Conservation (phyloP, 2,888 invertebrate species). For the Philopedon plagiatum region DNA sequence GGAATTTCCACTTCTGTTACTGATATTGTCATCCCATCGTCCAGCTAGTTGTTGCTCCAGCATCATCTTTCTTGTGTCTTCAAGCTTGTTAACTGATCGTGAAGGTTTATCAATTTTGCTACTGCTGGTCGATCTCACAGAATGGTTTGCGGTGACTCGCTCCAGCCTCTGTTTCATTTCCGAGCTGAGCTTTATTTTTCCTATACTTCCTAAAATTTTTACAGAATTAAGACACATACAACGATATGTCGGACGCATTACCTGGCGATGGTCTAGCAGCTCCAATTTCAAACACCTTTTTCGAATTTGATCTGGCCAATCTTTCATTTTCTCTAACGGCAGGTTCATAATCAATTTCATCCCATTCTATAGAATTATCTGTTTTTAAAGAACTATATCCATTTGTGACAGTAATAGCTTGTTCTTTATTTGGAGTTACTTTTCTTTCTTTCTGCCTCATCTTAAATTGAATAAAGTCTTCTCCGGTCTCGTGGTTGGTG, state of each 20-base stretch:
- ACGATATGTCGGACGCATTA: too few species aligned
- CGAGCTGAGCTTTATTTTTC: constrained; percentile 90
- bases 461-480: constrained; percentile 91
- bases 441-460: constrained; percentile 84
- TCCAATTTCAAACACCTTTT: constrained; percentile 84
- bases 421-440: constrained; percentile 79
- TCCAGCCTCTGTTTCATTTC: constrained; percentile 93
- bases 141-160: constrained; percentile 90
- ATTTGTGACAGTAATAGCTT: constrained; percentile 58
- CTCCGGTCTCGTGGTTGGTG: constrained; percentile 78
- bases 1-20: constrained; percentile 63
- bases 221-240: too few species aligned
- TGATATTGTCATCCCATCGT: constrained; percentile 73
- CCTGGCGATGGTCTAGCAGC: constrained; percentile 87
- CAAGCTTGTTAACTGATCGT: constrained; percentile 83
- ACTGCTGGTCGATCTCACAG: constrained; percentile 83
- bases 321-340: constrained; percentile 62
- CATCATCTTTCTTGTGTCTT: constrained; percentile 88
- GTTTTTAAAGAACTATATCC: constrained; percentile 57
- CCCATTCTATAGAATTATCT: constrained; percentile 80
- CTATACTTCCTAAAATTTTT: constrained; percentile 76
- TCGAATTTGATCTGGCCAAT: constrained; percentile 57
- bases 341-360: constrained; percentile 84
- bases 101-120: constrained; percentile 80
- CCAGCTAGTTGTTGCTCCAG: constrained; percentile 88